A percentile compares a stretch with the other conserved stretches of the same genome.
Evolutionary conservation across 2,888 invertebrate genomes (phyloP).

Genomic region (Dasypolia templi): DNA sequence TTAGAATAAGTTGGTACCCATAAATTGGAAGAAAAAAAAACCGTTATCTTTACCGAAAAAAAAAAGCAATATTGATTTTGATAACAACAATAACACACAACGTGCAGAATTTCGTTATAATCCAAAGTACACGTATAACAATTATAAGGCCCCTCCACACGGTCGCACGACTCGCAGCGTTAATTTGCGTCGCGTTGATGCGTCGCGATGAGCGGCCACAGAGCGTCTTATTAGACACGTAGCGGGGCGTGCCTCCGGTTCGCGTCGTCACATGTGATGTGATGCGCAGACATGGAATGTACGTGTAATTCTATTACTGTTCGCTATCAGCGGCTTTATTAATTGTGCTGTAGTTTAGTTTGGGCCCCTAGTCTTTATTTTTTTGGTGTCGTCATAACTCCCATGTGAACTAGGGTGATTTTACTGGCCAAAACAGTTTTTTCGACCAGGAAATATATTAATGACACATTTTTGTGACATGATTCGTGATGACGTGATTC

Average conservation of each 20-base stretch:
- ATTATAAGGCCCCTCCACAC: conserved; percentile 73
- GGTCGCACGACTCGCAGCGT: conserved; percentile 73
- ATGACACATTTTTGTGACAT: neutral
- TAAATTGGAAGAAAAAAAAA: neutral
- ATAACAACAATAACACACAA: conserved; percentile 6
- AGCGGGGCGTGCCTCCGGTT: conserved; percentile 80
- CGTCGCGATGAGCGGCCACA: conserved; percentile 81
- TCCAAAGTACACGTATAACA: conserved; percentile 49
- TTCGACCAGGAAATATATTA: no score
- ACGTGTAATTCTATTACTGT: conserved; percentile 62
- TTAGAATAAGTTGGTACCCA: neutral
- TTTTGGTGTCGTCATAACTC: neutral
- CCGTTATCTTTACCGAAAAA: neutral
- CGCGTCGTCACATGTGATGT: conserved; percentile 77
- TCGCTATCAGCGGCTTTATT: conserved; percentile 46
- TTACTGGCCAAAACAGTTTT: neutral
- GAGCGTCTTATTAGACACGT: conserved; percentile 87
- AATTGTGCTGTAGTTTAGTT: conserved; percentile 37
- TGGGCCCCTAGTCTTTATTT: neutral
- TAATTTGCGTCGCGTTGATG: conserved; percentile 81
- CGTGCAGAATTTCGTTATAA: conserved; percentile 23
- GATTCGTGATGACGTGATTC: neutral
- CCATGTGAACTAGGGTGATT: neutral
- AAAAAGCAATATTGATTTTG: neutral
- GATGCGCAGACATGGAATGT: conserved; percentile 71